These are phyloP conservation scores for Campylomormyrus tamandua DNA, from an alignment of 2,113 vertebrate genomes.

Conservation along the genomic window DNA sequence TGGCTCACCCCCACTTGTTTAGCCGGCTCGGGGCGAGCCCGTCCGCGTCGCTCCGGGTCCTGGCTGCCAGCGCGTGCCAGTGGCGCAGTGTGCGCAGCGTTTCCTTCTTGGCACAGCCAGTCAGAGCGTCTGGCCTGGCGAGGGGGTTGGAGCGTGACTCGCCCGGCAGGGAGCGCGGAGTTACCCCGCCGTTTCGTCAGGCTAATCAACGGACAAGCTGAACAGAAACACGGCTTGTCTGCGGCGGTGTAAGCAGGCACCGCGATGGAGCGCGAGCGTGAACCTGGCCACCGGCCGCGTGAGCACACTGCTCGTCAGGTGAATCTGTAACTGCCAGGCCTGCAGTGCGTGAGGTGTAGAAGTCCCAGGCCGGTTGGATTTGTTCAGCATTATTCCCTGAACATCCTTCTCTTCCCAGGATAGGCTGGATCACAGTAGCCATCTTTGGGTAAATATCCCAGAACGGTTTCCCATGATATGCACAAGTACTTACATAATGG, in stretches of 20 bases:
- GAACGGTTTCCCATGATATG: neutral
- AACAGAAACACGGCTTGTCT: neutral
- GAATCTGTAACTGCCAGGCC: neutral
- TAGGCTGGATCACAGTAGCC: neutral
- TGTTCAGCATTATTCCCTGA: neutral
- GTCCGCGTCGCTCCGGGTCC: neutral
- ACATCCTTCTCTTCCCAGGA: neutral
- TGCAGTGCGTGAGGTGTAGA: neutral
- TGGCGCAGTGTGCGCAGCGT: neutral
- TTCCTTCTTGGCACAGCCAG: neutral
- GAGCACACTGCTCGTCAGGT: neutral
- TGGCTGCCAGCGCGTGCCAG: neutral
- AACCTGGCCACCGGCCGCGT: neutral
- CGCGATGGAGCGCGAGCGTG: neutral
- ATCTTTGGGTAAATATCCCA: neutral
- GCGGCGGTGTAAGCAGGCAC: neutral
- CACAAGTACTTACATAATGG: neutral
- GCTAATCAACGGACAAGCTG: neutral
- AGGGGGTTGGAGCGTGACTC: neutral
- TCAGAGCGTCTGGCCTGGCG: neutral
- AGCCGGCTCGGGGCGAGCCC: neutral
- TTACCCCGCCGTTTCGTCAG: neutral
- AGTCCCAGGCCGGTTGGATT: neutral
- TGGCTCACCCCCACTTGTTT: neutral
- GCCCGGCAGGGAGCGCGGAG: neutral